Base-by-base conservation (phyloP, 2,113 vertebrate genomes). In the Vulpes vulpes region DNA sequence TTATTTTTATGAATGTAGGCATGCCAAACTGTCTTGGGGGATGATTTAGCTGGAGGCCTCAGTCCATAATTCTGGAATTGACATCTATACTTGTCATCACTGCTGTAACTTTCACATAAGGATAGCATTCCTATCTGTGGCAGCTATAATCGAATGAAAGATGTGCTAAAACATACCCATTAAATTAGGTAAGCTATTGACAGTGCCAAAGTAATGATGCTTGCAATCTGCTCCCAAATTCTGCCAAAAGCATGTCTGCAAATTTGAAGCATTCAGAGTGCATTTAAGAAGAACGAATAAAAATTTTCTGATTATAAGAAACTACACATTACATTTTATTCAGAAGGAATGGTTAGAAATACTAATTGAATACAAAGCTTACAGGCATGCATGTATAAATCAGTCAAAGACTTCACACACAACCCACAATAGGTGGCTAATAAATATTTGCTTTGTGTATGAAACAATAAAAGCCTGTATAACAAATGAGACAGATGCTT, bases 61-160 rank as follows among this genome's bases (percentile, higher is more conserved):
- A 53, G 69, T 89, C 74, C 17, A 64, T 94, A 95, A 84, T 59
- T 94, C 84, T 92, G 74, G 67, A 88, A 79, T 17, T 96, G 87
- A 92, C 74, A 97, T 85, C 49, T 95, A n/a, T 27, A 78, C 22
- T 93, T 97, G 73, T 94, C 95, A 95, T 22, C 57, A 53, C 38
- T 22, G 15, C 67, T 89, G 9, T 89, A 85, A 94, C 79, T 92
- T 87, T 84, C 23, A 59, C 19, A 51, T 38, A 49, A 94, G 35
- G 82, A 59, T 8, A 96, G 35, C n/a, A 71, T 49, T 85, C 23
- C 49, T 94, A 49, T 82, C 43, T 71, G 25, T 89, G 67, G 73
- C 91, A 93, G 85, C 55, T 93, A 62, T 91, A 97, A 97, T 65
- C 1, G 5, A 81, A 43, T 95, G 94, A 96, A 95, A 97, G 93